Conservation (phyloP, 35 echinoderm and acorn worm species). For the Apostichopus parvimensis region DNA sequence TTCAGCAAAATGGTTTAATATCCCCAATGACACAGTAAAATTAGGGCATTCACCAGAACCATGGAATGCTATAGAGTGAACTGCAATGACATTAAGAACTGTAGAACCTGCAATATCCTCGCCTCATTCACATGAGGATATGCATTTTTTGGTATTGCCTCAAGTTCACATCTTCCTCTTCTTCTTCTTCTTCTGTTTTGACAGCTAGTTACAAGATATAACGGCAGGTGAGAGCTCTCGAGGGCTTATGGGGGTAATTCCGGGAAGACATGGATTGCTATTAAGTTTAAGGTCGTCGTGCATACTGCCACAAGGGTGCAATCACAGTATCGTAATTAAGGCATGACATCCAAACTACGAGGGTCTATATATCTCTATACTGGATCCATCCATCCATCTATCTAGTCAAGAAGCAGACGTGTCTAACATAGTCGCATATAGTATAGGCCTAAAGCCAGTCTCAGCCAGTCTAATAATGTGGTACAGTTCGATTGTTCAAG, state of each 20-base stretch:
- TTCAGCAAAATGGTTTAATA: constrained; percentile 31
- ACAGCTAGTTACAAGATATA: constrained; percentile 31
- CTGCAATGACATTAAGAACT: neutral
- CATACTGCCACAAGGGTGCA: neutral
- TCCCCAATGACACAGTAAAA: constrained; percentile 26
- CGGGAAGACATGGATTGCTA: neutral
- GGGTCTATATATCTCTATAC: no score
- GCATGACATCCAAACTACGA: no score
- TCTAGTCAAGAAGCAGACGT: no score
- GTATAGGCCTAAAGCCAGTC: no score
- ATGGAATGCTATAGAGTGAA: neutral
- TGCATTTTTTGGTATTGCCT: neutral
- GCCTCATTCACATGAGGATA: neutral
- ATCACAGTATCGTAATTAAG: no score
- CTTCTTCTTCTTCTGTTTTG: constrained; percentile 13
- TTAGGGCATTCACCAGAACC: constrained; percentile 16
- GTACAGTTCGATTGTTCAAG: no score
- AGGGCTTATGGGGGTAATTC: neutral
- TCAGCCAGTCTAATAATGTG: no score
- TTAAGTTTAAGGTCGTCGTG: neutral
- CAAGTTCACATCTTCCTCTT: constrained; percentile 12
- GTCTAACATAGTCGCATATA: no score
- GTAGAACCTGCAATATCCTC: neutral
- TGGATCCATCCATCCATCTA: no score
- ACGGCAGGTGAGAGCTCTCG: constrained; percentile 14